A percentile compares a stretch with the other conserved stretches of the same genome.
Evolutionary conservation across 2,888 invertebrate genomes (phyloP).

Genomic region (Podabrus alpinus): DNA sequence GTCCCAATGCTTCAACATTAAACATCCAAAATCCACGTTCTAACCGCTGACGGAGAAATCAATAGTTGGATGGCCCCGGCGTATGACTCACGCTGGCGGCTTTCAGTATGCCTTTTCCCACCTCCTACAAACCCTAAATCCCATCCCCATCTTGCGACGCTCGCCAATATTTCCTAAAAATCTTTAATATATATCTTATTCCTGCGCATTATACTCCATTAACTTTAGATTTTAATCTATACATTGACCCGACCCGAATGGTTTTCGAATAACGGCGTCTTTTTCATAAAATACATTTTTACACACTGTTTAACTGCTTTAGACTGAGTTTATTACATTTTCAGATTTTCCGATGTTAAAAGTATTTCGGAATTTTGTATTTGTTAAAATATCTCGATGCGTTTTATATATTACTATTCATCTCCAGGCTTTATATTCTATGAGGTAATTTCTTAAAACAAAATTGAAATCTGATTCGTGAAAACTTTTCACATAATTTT

Average conservation of each 20-base stretch:
- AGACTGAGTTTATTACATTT: conserved; percentile 11
- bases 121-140: conserved; percentile 10
- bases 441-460: neutral
- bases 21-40: conserved; percentile 26
- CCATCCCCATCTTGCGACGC: conserved; percentile 11
- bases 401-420: no score
- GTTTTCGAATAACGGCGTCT: conserved; percentile 5
- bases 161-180: conserved; percentile 20
- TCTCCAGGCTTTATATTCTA: neutral
- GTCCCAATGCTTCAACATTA: conserved; percentile 23
- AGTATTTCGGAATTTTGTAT: neutral
- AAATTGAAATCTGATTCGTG: neutral
- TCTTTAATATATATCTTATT: conserved; percentile 27
- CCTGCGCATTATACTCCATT: conserved; percentile 25
- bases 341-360: conserved; percentile 2
- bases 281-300: neutral
- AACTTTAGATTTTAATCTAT: conserved; percentile 26
- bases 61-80: conserved; percentile 37
- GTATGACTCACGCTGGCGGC: conserved; percentile 35
- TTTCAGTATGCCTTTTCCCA: conserved; percentile 24
- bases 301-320: neutral
- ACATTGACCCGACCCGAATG: conserved; percentile 7
- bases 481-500: neutral
- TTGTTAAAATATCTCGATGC: neutral
- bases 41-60: conserved; percentile 34